Evolutionary conservation across 2,797 vertebrate species (phyloP).

Genomic region (Glossophaga mutica): DNA sequence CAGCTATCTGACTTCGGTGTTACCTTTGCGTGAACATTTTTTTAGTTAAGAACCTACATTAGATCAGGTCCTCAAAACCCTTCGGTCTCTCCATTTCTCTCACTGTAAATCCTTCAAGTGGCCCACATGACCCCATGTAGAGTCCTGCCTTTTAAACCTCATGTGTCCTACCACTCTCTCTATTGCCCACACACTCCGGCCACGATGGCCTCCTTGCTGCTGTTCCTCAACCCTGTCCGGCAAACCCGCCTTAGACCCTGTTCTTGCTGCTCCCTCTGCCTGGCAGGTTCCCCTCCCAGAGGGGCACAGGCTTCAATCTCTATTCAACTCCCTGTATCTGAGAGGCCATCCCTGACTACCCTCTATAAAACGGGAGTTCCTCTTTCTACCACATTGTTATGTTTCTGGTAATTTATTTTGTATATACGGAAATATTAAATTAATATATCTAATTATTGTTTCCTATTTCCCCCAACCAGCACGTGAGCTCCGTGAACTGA

Average conservation of each 20-base stretch:
- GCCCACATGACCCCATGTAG: rapidly evolving
- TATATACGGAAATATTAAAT: background rate
- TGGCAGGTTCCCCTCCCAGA: background rate
- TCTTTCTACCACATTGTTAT: background rate
- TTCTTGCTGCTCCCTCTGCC: background rate
- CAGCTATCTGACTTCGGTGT: background rate
- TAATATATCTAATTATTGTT: background rate
- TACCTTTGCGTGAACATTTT: background rate
- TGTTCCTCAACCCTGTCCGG: background rate
- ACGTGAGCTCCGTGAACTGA: background rate
- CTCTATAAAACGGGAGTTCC: background rate
- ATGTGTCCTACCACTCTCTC: background rate
- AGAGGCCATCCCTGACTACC: background rate
- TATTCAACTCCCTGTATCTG: background rate
- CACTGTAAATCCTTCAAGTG: background rate
- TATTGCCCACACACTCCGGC: background rate
- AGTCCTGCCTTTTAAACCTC: background rate
- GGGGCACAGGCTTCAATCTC: background rate
- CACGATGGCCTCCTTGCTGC: background rate
- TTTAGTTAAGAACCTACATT: background rate
- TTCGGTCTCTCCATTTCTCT: background rate
- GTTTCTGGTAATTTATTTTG: background rate
- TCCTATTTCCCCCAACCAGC: background rate
- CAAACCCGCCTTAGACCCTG: background rate
- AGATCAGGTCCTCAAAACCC: background rate